These are phyloP conservation scores for Drosophila maculinotata DNA, from an alignment of 2,888 invertebrate species.

Conservation along the genomic window DNA sequence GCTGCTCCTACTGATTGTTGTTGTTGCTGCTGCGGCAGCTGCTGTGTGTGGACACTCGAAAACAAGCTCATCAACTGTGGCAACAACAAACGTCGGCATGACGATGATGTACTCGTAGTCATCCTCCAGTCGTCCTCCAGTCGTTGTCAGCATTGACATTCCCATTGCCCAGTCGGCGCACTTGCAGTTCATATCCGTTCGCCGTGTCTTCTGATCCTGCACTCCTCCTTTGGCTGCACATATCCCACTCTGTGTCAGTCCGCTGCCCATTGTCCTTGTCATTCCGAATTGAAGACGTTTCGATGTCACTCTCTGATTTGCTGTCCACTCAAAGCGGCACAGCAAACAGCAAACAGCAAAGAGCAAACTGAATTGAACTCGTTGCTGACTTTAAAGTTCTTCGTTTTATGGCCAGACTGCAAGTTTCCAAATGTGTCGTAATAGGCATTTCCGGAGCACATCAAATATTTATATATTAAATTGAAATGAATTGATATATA, in stretches of 20 bases:
- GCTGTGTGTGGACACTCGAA: constrained; percentile 55
- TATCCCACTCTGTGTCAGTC: constrained; percentile 19
- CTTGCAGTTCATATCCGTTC: constrained; percentile 62
- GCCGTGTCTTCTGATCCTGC: constrained; percentile 9
- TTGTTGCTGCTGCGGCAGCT: constrained; percentile 3
- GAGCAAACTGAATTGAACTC: constrained; percentile 29
- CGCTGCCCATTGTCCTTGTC: constrained; percentile 54
- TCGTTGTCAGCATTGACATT: constrained; percentile 28
- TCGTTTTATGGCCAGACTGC: neutral
- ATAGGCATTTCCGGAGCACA: neutral
- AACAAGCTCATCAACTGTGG: constrained; percentile 71
- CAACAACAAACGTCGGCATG: constrained; percentile 60
- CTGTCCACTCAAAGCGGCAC: constrained; percentile 38
- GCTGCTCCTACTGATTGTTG: neutral
- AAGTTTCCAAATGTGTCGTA: neutral
- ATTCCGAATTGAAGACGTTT: constrained; percentile 61
- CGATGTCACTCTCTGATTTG: constrained; percentile 58
- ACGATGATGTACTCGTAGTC: constrained; percentile 46
- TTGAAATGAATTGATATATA: neutral
- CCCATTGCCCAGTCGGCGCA: constrained; percentile 39
- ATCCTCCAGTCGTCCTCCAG: constrained; percentile 3
- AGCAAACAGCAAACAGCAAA: constrained; percentile 20
- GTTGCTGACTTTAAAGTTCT: constrained; percentile 23
- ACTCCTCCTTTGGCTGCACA: neutral
- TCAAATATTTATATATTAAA: neutral